Evolutionary conservation across 2,888 invertebrate species (phyloP).

Genomic region (Hylaea fasciaria): DNA sequence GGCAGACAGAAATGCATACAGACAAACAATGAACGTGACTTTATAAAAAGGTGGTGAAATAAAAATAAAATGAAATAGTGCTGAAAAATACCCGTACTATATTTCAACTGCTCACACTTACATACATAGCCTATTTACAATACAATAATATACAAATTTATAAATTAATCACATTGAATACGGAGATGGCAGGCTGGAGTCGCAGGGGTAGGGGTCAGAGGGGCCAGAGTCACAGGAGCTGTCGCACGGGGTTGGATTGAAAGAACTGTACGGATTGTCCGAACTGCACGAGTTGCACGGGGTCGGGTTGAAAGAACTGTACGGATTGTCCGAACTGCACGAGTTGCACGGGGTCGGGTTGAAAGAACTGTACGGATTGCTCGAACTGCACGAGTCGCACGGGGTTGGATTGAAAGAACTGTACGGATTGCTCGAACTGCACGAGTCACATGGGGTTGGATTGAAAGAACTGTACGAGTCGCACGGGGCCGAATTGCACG

Average conservation of each 20-base stretch:
- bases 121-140: conserved; percentile 61
- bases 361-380: no score
- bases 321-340: no score
- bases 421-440: no score
- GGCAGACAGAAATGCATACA: no score
- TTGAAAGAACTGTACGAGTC: background rate
- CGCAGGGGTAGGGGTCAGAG: conserved; percentile 3
- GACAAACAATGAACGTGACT: no score
- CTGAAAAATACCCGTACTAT: conserved; percentile 60
- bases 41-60: conserved; percentile 18
- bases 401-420: background rate
- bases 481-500: no score
- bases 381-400: conserved; percentile 8
- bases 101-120: conserved; percentile 62
- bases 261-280: no score
- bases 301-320: no score
- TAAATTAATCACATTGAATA: conserved; percentile 22
- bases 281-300: no score
- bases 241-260: no score
- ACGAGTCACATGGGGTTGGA: conserved; percentile 7
- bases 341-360: conserved; percentile 15
- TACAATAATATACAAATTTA: conserved; percentile 45
- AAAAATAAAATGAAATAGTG: conserved; percentile 35
- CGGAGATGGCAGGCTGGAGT: conserved; percentile 8
- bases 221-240: conserved; percentile 10